Evolutionary conservation across 2,113 vertebrate genomes (phyloP).

Genomic region (Saiga tatarica): DNA sequence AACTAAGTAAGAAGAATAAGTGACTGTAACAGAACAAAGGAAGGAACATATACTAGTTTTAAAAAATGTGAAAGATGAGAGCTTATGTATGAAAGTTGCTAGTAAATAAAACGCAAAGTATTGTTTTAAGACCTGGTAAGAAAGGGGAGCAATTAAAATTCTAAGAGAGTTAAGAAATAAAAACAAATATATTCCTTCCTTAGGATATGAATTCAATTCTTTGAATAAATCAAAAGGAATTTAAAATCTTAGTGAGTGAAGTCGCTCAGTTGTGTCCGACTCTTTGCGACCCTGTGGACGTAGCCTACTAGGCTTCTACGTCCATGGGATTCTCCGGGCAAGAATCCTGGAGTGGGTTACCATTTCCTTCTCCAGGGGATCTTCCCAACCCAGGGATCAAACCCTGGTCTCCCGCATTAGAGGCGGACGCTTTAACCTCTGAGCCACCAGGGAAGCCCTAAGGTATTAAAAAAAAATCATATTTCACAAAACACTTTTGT

Average conservation of each 20-base stretch:
- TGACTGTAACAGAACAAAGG: neutral
- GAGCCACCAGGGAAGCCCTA: no score
- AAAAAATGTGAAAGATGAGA: neutral
- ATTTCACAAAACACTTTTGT: neutral
- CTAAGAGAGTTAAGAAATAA: neutral
- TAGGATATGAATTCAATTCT: neutral
- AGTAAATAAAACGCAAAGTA: neutral
- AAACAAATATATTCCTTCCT: neutral
- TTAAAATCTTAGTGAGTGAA: neutral
- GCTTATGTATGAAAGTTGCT: neutral
- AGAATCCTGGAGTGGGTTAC: no score
- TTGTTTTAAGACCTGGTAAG: neutral
- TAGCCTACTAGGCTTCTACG: no score
- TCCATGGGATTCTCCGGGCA: no score
- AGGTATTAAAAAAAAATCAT: neutral
- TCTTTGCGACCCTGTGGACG: no score
- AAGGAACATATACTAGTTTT: neutral
- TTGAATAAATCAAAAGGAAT: constrained; percentile 4
- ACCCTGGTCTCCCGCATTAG: no score
- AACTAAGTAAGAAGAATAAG: neutral
- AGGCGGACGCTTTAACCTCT: no score
- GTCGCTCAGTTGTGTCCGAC: no score
- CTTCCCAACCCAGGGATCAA: no score
- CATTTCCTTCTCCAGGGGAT: no score
- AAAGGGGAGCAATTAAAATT: neutral